Conservation (phyloP, 2,888 invertebrate genomes). For the Acanthosoma haemorrhoidale region DNA sequence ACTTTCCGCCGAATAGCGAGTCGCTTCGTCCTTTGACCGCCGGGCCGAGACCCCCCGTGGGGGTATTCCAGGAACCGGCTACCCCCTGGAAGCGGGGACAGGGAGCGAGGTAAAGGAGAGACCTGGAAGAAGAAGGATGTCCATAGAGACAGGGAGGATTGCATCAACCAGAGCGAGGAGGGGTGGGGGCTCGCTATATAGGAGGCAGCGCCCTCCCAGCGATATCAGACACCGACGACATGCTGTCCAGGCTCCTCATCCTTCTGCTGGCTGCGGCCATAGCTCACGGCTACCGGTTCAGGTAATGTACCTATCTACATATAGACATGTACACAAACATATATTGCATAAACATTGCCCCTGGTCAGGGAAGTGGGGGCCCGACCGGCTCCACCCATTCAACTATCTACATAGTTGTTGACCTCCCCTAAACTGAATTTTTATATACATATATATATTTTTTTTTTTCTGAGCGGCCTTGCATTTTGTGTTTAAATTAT, state of each 20-base stretch:
- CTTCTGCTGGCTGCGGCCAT: conserved; percentile 9
- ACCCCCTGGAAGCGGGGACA: not conserved
- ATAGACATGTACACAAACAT: not conserved
- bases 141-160: not conserved
- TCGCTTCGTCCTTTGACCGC: no score
- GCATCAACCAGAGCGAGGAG: not conserved
- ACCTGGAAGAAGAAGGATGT: not conserved
- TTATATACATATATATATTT: no score
- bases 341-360: not conserved
- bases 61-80: not conserved
- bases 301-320: not conserved
- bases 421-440: no score
- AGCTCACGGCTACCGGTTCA: conserved; percentile 18
- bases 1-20: no score
- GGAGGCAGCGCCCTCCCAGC: no score
- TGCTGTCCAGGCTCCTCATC: conserved; percentile 11
- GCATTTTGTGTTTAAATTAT: no score
- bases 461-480: no score
- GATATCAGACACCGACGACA: not conserved
- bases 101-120: not conserved
- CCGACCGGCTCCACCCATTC: no score
- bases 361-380: no score
- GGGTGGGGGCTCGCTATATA: not conserved
- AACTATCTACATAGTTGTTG: no score
- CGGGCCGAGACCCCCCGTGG: no score